Evolutionary conservation across 2,113 vertebrate species (phyloP).

Genomic region (Odocoileus hemionus): DNA sequence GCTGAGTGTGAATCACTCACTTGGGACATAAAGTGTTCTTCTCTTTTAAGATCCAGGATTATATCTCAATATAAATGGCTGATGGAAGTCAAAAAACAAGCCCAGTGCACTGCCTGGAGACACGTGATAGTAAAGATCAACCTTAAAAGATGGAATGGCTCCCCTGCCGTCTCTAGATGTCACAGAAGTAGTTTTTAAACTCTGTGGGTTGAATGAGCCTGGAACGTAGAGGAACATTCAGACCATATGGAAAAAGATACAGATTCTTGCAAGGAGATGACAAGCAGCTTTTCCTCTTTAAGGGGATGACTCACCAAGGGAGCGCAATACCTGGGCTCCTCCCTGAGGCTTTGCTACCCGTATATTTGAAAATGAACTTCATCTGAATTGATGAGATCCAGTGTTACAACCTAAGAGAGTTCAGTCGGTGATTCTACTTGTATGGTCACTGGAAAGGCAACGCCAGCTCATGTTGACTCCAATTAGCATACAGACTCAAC

Average conservation of each 20-base stretch:
- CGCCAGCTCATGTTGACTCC: background rate
- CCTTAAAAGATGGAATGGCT: background rate
- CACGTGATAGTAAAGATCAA: background rate
- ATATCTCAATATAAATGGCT: conserved; percentile 61
- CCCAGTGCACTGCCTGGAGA: conserved; percentile 7
- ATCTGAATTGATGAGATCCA: background rate
- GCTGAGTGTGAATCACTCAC: conserved; percentile 73
- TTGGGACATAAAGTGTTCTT: conserved; percentile 72
- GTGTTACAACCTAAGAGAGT: background rate
- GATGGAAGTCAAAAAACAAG: conserved; percentile 34
- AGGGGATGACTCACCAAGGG: background rate
- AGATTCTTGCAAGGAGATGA: background rate
- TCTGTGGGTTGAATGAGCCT: background rate
- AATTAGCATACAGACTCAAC: background rate
- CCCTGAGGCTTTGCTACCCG: background rate
- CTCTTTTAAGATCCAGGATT: conserved; percentile 57
- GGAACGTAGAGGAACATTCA: background rate
- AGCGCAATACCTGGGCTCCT: background rate
- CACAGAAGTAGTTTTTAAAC: conserved; percentile 2
- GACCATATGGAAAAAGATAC: background rate
- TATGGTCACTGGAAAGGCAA: background rate
- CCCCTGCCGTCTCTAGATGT: background rate
- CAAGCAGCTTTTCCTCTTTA: conserved; percentile 26
- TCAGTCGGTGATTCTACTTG: background rate
- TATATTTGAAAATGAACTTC: background rate